These are phyloP conservation scores for Anser cygnoides DNA, from an alignment of 2,113 vertebrate species.

Conservation along the genomic window DNA sequence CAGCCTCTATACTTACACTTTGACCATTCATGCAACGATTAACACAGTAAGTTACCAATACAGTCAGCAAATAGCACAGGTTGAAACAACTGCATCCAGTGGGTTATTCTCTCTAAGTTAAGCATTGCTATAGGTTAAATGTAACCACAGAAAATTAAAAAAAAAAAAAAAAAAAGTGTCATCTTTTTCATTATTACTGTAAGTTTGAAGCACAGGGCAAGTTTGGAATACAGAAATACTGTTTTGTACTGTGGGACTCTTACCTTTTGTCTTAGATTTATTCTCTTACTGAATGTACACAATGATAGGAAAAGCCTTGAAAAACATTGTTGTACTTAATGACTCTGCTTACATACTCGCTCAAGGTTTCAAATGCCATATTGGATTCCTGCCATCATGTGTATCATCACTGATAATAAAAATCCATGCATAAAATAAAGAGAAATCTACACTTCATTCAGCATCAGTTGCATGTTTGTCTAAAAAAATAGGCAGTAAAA, in stretches of 20 bases:
- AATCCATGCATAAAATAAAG: conserved; percentile 11
- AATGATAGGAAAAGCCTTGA: not conserved
- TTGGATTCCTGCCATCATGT: conserved; percentile 28
- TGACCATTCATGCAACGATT: not conserved
- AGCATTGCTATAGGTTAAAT: not conserved
- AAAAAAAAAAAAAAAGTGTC: not conserved
- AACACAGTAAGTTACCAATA: not conserved
- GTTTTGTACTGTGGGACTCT: not conserved
- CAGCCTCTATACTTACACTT: not conserved
- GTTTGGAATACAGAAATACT: not conserved
- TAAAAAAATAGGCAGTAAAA: not conserved
- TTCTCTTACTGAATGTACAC: not conserved
- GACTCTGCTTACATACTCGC: not conserved
- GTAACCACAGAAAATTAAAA: not conserved
- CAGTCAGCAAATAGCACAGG: not conserved
- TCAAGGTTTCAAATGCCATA: conserved; percentile 20
- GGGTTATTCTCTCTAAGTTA: not conserved
- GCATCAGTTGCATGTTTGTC: not conserved
- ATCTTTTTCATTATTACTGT: not conserved
- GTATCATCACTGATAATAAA: conserved; percentile 29
- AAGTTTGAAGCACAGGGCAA: not conserved
- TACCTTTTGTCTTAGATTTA: not conserved
- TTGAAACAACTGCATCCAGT: not conserved
- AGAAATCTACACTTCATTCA: not conserved
- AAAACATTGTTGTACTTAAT: not conserved